These are phyloP conservation scores for Rallus limicola DNA, from an alignment of 2,113 vertebrate genomes.

Conservation along the genomic window DNA sequence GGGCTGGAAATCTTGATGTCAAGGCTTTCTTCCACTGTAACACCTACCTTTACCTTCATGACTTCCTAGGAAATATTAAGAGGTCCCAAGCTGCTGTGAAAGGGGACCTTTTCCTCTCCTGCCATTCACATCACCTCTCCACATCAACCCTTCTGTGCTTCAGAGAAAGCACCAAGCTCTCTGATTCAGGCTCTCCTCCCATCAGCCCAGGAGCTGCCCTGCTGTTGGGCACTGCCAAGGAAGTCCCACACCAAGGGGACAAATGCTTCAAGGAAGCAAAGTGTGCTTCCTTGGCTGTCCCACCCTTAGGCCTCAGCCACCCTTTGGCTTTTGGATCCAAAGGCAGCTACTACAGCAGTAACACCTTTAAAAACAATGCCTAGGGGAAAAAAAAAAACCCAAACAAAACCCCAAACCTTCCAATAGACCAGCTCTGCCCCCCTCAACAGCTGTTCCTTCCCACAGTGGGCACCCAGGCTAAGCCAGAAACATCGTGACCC, in stretches of 20 bases:
- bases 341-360: background rate
- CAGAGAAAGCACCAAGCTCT: background rate
- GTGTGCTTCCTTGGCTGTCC: background rate
- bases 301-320: background rate
- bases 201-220: background rate
- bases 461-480: fast-evolving
- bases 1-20: background rate
- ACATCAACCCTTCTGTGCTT: background rate
- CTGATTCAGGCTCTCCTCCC: background rate
- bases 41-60: background rate
- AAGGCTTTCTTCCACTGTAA: background rate
- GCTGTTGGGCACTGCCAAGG: background rate
- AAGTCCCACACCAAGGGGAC: background rate
- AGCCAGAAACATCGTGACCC: background rate
- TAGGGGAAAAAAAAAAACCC: too few species aligned
- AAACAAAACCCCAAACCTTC: too few species aligned
- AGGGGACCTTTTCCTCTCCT: background rate
- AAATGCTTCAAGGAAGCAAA: background rate
- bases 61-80: background rate
- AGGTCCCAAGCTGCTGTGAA: background rate
- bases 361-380: background rate
- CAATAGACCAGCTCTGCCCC: background rate
- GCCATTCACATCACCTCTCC: background rate
- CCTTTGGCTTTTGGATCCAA: background rate
- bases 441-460: background rate